Percentiles rank a stretch among this genome's conserved stretches.
Evolutionary conservation across 2,797 vertebrate species (phyloP).

Genomic region (Ctenopoma kingsleyae): DNA sequence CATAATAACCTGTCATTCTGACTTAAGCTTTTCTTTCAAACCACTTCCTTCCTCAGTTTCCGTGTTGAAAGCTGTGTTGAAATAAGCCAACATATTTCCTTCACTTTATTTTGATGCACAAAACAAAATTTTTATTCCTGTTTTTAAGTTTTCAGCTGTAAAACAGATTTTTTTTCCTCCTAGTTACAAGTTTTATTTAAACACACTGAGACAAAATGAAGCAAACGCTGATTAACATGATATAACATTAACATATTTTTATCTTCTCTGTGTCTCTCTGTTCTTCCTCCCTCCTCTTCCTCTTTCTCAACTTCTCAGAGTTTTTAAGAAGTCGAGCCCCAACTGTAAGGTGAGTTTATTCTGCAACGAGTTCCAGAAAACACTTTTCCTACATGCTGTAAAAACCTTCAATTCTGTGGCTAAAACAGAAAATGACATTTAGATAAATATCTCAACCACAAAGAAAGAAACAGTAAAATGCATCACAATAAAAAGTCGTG

Average conservation of each 20-base stretch:
- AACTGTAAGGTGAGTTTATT: slow-evolving; percentile 89
- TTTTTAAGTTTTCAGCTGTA: neutral
- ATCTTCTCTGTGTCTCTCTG: too few relatives aligned
- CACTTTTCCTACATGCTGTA: too few relatives aligned
- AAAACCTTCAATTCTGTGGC: too few relatives aligned
- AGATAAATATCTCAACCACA: too few relatives aligned
- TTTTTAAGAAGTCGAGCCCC: slow-evolving; percentile 95
- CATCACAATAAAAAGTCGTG: too few relatives aligned
- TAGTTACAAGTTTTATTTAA: neutral
- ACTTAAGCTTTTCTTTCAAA: neutral
- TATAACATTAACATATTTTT: too few relatives aligned
- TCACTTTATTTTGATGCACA: neutral
- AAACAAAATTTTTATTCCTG: neutral
- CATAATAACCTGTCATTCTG: slow-evolving; percentile 29
- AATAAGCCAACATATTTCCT: slow-evolving; percentile 39
- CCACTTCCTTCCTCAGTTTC: slow-evolving; percentile 31
- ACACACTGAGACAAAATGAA: neutral
- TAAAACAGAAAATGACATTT: too few relatives aligned
- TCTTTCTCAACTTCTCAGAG: slow-evolving; percentile 77
- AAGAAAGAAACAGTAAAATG: too few relatives aligned
- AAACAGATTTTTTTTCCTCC: neutral
- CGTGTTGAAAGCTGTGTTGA: slow-evolving; percentile 34
- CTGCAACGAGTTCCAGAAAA: neutral
- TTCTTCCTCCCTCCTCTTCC: slow-evolving; percentile 26
- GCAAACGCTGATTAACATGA: neutral